Percentiles rank a stretch among this genome's conserved stretches.
These are phyloP conservation scores for Platycheirus albimanus DNA, from an alignment of 2,888 invertebrate species.

Conservation along the genomic window DNA sequence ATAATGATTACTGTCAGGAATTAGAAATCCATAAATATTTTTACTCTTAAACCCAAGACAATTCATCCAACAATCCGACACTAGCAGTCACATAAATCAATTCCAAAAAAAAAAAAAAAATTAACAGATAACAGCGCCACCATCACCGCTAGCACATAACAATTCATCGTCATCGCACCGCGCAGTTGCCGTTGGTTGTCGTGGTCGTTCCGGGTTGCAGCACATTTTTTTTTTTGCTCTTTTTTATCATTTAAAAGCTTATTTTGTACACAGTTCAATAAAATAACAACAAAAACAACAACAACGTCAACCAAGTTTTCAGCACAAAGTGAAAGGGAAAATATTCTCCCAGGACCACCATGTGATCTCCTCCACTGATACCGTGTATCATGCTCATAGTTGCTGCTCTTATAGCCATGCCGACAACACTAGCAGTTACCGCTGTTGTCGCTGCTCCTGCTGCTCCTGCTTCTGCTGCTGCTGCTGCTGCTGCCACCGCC, in stretches of 20 bases:
- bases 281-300: conserved; percentile 21
- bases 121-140: conserved; percentile 72
- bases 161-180: conserved; percentile 69
- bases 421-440: conserved; percentile 63
- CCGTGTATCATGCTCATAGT: conserved; percentile 72
- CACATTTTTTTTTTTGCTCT: conserved; percentile 16
- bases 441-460: too few species aligned
- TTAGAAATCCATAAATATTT: conserved; percentile 65
- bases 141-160: conserved; percentile 55
- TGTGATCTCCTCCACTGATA: conserved; percentile 71
- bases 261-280: conserved; percentile 46
- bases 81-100: conserved; percentile 63
- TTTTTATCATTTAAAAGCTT: conserved; percentile 60
- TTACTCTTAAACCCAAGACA: conserved; percentile 36
- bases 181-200: conserved; percentile 43
- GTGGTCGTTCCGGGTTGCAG: conserved; percentile 65
- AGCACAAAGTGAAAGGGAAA: conserved; percentile 73
- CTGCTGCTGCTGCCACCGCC: conserved; percentile 31
- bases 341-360: conserved; percentile 74
- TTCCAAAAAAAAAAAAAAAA: conserved; percentile 60
- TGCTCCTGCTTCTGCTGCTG: too few species aligned
- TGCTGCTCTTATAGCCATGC: conserved; percentile 71
- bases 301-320: conserved; percentile 45
- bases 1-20: conserved; percentile 49
- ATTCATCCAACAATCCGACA: conserved; percentile 31